These are phyloP conservation scores for Microcebus tavaratra DNA, from an alignment of 2,113 vertebrate genomes.

Conservation along the genomic window DNA sequence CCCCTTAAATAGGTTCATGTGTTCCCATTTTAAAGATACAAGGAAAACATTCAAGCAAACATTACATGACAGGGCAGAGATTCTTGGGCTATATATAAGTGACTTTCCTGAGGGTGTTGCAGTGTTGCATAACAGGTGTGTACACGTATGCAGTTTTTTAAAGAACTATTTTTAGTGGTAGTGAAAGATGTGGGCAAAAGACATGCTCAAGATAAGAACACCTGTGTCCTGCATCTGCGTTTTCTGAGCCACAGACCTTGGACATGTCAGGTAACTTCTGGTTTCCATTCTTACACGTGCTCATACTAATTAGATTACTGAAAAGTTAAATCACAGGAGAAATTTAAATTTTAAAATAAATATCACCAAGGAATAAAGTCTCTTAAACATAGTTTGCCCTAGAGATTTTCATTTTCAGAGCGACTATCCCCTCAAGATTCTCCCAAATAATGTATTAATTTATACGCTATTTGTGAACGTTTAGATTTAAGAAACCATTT, in stretches of 20 bases:
- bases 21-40: neutral
- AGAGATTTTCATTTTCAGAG: constrained; percentile 2
- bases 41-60: neutral
- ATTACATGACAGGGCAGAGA: neutral
- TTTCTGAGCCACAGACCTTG: neutral
- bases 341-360: constrained; percentile 24
- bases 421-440: neutral
- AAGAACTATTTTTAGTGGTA: neutral
- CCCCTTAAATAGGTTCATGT: neutral
- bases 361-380: neutral
- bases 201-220: neutral
- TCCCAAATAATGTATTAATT: neutral
- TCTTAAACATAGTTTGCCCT: neutral
- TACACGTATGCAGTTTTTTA: neutral
- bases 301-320: neutral
- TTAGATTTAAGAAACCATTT: neutral
- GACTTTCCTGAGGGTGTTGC: neutral
- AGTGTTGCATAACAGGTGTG: neutral
- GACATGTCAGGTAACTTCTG: neutral
- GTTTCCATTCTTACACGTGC: neutral
- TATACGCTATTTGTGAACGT: neutral
- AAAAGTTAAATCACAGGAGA: neutral
- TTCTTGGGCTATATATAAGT: neutral
- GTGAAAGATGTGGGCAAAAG: neutral
- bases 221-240: neutral